Evolutionary conservation across 2,113 vertebrate species (phyloP).

Genomic region (Esox niger): DNA sequence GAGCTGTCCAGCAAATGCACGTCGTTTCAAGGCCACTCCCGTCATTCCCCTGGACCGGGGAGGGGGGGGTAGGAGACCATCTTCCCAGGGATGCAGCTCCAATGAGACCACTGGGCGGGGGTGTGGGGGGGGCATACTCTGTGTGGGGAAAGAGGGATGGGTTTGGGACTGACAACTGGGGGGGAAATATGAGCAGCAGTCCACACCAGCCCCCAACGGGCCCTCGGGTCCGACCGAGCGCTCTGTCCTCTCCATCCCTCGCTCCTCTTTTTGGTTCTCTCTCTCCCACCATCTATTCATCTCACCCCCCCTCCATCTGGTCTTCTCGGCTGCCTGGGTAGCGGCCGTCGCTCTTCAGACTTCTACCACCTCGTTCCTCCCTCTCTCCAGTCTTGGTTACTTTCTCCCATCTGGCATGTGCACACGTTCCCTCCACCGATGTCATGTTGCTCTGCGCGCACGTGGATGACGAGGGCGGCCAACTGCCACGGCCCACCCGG

Average conservation of each 20-base stretch:
- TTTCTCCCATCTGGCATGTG: constrained; percentile 1
- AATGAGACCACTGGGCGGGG: not conserved
- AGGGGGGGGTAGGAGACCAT: not conserved
- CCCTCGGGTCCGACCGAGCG: not conserved
- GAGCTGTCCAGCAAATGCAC: no score
- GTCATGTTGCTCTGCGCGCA: no score
- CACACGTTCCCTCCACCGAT: no score
- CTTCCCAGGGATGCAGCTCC: not conserved
- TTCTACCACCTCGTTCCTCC: not conserved
- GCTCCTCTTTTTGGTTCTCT: not conserved
- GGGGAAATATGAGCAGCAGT: not conserved
- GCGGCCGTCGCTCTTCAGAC: no score
- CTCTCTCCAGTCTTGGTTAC: not conserved
- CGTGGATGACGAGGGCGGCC: no score
- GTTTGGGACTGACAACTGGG: not conserved
- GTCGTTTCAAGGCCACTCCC: no score
- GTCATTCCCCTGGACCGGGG: no score
- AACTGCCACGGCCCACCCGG: not conserved
- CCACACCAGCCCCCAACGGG: not conserved
- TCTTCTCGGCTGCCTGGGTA: no score
- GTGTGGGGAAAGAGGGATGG: not conserved
- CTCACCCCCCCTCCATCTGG: not conserved
- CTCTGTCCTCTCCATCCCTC: not conserved
- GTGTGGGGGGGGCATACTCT: no score
- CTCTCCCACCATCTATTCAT: no score